Conservation (phyloP, 2,797 vertebrate species). For the Enteromius anoplus region DNA sequence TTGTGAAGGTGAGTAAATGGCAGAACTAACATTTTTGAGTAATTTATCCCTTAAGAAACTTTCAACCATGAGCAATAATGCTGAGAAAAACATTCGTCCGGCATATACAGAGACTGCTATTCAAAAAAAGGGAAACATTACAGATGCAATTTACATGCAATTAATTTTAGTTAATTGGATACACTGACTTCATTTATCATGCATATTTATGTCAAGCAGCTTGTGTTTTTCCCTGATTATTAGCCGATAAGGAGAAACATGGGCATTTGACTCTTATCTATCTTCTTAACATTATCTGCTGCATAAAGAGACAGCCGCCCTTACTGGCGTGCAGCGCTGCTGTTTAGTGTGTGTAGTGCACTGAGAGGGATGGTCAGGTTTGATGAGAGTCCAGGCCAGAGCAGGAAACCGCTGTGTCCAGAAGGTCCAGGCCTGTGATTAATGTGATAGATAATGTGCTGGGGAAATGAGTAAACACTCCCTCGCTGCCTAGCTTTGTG, state of each 20-base stretch:
- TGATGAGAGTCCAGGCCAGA: slow-evolving; percentile 67
- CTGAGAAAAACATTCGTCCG: slow-evolving; percentile 23
- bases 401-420: slow-evolving; percentile 85
- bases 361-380: slow-evolving; percentile 64
- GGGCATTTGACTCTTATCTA: slow-evolving; percentile 42
- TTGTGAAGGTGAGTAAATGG: neutral
- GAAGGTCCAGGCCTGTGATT: slow-evolving; percentile 98
- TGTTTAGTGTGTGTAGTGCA: slow-evolving; percentile 37
- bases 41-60: neutral
- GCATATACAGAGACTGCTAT: slow-evolving; percentile 20
- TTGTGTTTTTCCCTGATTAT: slow-evolving; percentile 66
- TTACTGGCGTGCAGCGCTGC: slow-evolving; percentile 11
- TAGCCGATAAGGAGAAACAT: slow-evolving; percentile 56
- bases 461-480: slow-evolving; percentile 99
- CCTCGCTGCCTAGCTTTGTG: slow-evolving; percentile 98
- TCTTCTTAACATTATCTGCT: slow-evolving; percentile 34
- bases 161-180: slow-evolving; percentile 79
- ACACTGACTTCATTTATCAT: slow-evolving; percentile 74
- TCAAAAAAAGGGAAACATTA: slow-evolving; percentile 33
- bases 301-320: slow-evolving; percentile 40
- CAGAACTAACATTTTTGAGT: neutral
- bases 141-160: slow-evolving; percentile 78
- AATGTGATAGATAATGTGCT: slow-evolving; percentile 99
- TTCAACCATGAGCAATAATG: slow-evolving; percentile 7
- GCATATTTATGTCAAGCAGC: slow-evolving; percentile 74